phyloP scores from a whole-genome alignment of 2,797 vertebrate species.

The Myripristis murdjan region DNA sequence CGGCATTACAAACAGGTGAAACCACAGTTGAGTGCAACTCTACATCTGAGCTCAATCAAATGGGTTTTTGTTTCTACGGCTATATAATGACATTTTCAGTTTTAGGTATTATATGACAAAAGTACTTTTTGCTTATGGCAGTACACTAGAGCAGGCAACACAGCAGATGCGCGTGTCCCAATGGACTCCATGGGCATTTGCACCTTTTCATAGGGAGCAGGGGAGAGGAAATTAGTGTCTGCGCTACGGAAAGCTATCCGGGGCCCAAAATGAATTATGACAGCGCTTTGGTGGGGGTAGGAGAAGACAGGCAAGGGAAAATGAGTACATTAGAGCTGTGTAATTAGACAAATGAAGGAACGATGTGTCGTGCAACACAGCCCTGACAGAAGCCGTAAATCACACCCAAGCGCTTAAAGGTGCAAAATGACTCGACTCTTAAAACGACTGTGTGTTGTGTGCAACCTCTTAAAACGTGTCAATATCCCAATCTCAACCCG shows the following conservation, averaged over 20 bases:
- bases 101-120: slow-evolving; percentile 35
- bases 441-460: slow-evolving; percentile 9
- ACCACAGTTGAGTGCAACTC: neutral
- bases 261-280: slow-evolving; percentile 61
- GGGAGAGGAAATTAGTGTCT: slow-evolving; percentile 56
- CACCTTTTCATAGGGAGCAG: slow-evolving; percentile 51
- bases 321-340: slow-evolving; percentile 66
- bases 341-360: slow-evolving; percentile 79
- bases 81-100: slow-evolving; percentile 48
- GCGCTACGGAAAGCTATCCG: slow-evolving; percentile 42
- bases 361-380: slow-evolving; percentile 46
- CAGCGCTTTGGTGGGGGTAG: slow-evolving; percentile 47
- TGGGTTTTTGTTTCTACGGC: slow-evolving; percentile 29
- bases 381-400: slow-evolving; percentile 67
- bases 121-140: slow-evolving; percentile 53
- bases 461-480: slow-evolving; percentile 12
- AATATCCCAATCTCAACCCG: neutral
- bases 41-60: slow-evolving; percentile 40
- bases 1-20: slow-evolving; percentile 39
- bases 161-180: slow-evolving; percentile 50
- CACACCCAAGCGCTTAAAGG: slow-evolving; percentile 27
- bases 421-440: slow-evolving; percentile 3
- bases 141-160: slow-evolving; percentile 35
- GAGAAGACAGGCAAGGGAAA: slow-evolving; percentile 56
- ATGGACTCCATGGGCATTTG: slow-evolving; percentile 49